Evolutionary conservation across 2,888 invertebrate genomes (phyloP), one percentile per base, ranked within the genome.

Genomic region (Patella pellucida): DNA sequence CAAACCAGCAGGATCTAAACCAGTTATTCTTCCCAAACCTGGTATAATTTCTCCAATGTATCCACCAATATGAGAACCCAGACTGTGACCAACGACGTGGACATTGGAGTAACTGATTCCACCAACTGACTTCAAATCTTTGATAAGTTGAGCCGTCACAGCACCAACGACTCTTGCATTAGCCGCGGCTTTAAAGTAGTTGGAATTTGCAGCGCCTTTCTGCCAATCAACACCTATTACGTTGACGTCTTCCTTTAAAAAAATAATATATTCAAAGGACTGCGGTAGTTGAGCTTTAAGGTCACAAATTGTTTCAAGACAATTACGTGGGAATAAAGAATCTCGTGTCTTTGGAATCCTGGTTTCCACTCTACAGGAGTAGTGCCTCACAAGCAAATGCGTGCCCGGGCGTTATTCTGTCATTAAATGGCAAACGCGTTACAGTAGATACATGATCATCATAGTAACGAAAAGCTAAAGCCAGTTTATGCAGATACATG

Each of bases 1-100:
- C 0, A 96, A 96, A 88, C 95, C 96, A 1, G 96, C 96, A 2
- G 96, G 96, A 91, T 96, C 96, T 67, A 96, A 68, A 73, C 78
- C 78, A 5, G 62, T 62, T 62, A 62, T 62, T 62, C 62, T n/a
- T 11, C 62, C 62, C 1, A 62, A 12, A 3, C 62, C 62, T 11
- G 19, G 62, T 1, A 62, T 23, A 23, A 19, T 19, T 62, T 62
- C 62, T 62, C 62, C 62, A 23, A 23, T 23, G 23, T 62, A 62
- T 62, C 62, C 62, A 23, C 23, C 62, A 62, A 50, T 69, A 50
- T 69, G 69, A 9, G 69, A 69, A 12, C 69, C 69, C 14, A 69
- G 69, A 69, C 69, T 69, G 69, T 69, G 69, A 3, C 69, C 69
- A 69, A 69, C 41, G 11, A 31, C n/a, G 50, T 69, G 69, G 16